Evolutionary conservation across 1,140 invertebrate species (phyloP).

Genomic region (Drosophila tristis): DNA sequence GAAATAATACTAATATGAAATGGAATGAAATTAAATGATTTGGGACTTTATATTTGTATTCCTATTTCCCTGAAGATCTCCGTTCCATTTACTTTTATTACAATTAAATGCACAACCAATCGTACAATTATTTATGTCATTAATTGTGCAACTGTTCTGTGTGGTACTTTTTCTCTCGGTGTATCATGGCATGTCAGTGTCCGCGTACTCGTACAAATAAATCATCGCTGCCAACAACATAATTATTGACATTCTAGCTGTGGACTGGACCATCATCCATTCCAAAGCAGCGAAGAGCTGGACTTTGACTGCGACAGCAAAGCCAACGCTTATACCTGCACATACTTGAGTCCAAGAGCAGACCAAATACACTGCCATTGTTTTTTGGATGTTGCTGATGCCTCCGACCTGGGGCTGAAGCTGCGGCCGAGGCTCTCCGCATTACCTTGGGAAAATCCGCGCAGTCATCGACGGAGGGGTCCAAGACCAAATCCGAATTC

Average conservation of each 20-base stretch:
- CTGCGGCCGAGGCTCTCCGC: conserved; percentile 13
- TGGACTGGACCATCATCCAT: conserved; percentile 21
- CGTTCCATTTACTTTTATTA: too few species aligned
- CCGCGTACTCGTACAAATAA: conserved; percentile 10
- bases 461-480: conserved; percentile 59
- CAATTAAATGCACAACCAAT: too few species aligned
- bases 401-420: conserved; percentile 21
- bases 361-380: conserved; percentile 12
- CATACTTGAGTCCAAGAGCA: conserved; percentile 39
- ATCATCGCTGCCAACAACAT: conserved; percentile 30
- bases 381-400: conserved; percentile 16
- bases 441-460: conserved; percentile 82
- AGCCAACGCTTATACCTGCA: conserved; percentile 25
- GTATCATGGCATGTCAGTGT: too few species aligned
- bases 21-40: too few species aligned
- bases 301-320: conserved; percentile 13
- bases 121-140: too few species aligned
- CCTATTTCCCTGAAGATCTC: too few species aligned
- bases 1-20: too few species aligned
- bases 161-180: too few species aligned
- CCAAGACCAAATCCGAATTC: conserved; percentile 37
- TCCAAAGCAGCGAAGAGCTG: conserved; percentile 13
- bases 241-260: conserved; percentile 29
- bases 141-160: too few species aligned
- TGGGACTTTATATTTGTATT: too few species aligned